Evolutionary conservation across 2,888 invertebrate genomes (phyloP), one percentile per base, ranked within the genome.

Genomic region (Caenorhabditis sp.): DNA sequence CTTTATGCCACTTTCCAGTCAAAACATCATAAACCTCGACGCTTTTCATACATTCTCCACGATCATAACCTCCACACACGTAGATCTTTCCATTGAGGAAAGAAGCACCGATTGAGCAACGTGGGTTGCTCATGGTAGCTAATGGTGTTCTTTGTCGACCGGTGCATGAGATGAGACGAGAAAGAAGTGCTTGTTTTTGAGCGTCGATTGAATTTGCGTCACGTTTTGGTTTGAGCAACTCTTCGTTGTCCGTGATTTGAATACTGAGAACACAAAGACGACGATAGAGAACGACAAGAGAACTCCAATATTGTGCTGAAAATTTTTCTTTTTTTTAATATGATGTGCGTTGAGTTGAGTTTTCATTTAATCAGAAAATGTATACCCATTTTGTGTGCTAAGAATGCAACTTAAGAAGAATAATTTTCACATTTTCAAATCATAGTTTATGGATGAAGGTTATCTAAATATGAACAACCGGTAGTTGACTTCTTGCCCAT

Each of bases 61-160:
- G 91, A 89, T 94, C 93, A 89, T 94, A 94, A 10, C 93, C 93
- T 85, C 92, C 94, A 89, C 93, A 93, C 70, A 93, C 93, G 78
- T 94, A 89, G 58, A 94, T 91, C 60, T 91, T 91, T 57, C 92
- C 92, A 80, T 91, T 91, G 68, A 93, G 89, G 86, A 92, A 92
- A 52, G 92, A 93, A 71, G 92, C 91, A 65, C 94, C 94, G 66
- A 92, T 91, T 61, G 93, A 92, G 89, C 93, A 93, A 77, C 93
- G 91, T 56, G 92, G 91, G 59, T 91, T 91, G 56, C 90, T 90
- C 92, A 92, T 92, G 66, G 91, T 90, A 26, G 92, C 91, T 74
- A 89, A 80, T 1, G 88, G 88, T 91, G 62, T 72, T 20, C 79
- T 60, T 63, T 80, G 79, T 14, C 68, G 65, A 57, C 79, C 82